Base-by-base conservation (phyloP, 2,113 vertebrate species). In the Melierax canorus region DNA sequence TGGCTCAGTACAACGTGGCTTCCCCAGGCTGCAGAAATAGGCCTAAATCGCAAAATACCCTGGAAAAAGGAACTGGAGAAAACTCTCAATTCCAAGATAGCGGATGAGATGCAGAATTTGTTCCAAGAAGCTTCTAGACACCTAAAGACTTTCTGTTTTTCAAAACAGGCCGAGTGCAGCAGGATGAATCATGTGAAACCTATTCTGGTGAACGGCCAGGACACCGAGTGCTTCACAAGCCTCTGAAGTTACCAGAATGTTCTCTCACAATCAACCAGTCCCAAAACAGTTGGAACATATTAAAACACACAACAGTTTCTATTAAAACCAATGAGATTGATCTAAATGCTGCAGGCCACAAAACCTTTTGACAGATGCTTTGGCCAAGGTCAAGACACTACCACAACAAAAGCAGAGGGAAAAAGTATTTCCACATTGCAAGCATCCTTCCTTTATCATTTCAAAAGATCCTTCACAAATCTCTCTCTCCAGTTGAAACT, bases 41-140 rank as follows among this genome's bases (percentile, higher is more conserved):
- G 41, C 46, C 6, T 50, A 87, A 72, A 90, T 82, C 16, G 8
- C 77, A 79, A 94, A 95, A 80, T 38, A 64, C n/a, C 55, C 63
- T 88, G 95, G 93, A 80, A 88, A 90, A 94, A 76, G 41, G 74
- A 88, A 83, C 82, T 59, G 56, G 45, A 86, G 75, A 78, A 72
- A 85, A 60, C 23, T 86, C 68, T 68, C 45, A 29, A 24, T 60
- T 93, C 88, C 91, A 62, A 81, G 79, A 67, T 51, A 95, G 63
- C 0, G 7, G 72, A 67, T 48, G 79, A 86, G 69, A 66, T 16
- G 30, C 15, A 51, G 30, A 91, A 73, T 39, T 62, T 1, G 8
- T 92, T 94, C 95, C 96, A 97, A 88, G 72, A 92, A 90, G 75
- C 77, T 95, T 88, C 66, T 34, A 92, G 59, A 90, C 92, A 96